Evolutionary conservation across 2,888 invertebrate genomes (phyloP).

Genomic region (Temnothorax ravouxi): DNA sequence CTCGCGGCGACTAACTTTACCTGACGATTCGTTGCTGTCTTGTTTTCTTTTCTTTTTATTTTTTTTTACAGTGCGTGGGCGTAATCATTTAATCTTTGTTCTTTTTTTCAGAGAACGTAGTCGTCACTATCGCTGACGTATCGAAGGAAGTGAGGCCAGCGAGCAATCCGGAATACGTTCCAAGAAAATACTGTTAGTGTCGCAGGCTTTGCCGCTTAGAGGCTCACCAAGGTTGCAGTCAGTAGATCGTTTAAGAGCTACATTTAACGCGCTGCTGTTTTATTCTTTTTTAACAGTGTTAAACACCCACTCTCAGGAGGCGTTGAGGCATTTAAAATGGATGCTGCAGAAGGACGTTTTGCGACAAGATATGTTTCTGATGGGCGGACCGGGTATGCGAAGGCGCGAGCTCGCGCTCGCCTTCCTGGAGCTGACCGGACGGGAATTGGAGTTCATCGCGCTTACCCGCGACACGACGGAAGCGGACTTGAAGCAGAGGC

Average conservation of each 20-base stretch:
- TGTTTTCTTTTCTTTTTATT: not conserved
- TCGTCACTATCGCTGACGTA: slow-evolving; percentile 92
- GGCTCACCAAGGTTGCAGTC: not conserved
- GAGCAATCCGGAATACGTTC: slow-evolving; percentile 93
- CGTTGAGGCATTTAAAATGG: slow-evolving; percentile 95
- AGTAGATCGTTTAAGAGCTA: slow-evolving; percentile 31
- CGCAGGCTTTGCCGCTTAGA: not conserved
- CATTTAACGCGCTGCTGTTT: not conserved
- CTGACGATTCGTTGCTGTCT: not conserved
- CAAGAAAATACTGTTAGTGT: slow-evolving; percentile 92
- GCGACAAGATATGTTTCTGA: slow-evolving; percentile 97
- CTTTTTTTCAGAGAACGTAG: slow-evolving; percentile 71
- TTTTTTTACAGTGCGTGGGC: not conserved
- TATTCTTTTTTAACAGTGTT: slow-evolving; percentile 59
- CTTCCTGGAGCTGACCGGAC: slow-evolving; percentile 94
- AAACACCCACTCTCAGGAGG: slow-evolving; percentile 90
- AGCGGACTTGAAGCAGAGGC: slow-evolving; percentile 97
- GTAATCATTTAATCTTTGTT: slow-evolving; percentile 11
- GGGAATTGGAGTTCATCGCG: slow-evolving; percentile 97
- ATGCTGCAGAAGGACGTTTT: slow-evolving; percentile 98
- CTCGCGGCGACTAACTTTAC: not conserved
- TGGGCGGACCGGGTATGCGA: slow-evolving; percentile 95
- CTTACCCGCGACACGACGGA: slow-evolving; percentile 98
- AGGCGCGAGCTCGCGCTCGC: slow-evolving; percentile 95
- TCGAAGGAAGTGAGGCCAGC: slow-evolving; percentile 89